These are phyloP conservation scores for Sceliomorpha sp. DNA, from an alignment of 2,888 invertebrate species.

Conservation along the genomic window DNA sequence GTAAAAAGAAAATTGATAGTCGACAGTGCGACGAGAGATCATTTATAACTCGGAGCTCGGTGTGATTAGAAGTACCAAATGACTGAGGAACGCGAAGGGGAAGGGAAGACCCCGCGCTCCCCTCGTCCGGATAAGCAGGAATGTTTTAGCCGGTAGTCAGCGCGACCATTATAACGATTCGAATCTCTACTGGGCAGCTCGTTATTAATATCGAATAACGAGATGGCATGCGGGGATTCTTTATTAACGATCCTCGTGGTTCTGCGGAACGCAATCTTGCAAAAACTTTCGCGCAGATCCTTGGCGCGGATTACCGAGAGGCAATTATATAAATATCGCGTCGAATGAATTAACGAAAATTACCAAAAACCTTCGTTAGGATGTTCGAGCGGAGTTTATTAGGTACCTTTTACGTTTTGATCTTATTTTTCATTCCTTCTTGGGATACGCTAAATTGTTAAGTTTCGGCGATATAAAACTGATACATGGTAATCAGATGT, in stretches of 20 bases:
- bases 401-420: too few relatives aligned
- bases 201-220: conserved; percentile 80
- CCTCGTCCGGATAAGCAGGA: conserved; percentile 58
- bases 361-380: too few relatives aligned
- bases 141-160: conserved; percentile 72
- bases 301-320: conserved; percentile 5
- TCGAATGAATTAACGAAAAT: too few relatives aligned
- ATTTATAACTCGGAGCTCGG: conserved; percentile 67
- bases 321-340: conserved; percentile 33
- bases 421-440: too few relatives aligned
- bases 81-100: conserved; percentile 54
- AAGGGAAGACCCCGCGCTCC: conserved; percentile 22
- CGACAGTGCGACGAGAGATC: conserved; percentile 65
- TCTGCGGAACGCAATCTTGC: conserved; percentile 30
- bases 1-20: conserved; percentile 66
- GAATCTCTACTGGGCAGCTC: conserved; percentile 69
- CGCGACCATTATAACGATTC: conserved; percentile 76
- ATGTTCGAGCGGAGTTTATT: too few relatives aligned
- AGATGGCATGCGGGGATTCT: conserved; percentile 73
- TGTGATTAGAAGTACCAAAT: conserved; percentile 73
- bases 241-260: conserved; percentile 76
- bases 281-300: conserved; percentile 34
- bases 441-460: too few relatives aligned
- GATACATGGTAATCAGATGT: too few relatives aligned
- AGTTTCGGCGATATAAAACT: too few relatives aligned